phyloP scores from a whole-genome alignment of 2,113 vertebrate species.

The Mormyrus lacerda region DNA sequence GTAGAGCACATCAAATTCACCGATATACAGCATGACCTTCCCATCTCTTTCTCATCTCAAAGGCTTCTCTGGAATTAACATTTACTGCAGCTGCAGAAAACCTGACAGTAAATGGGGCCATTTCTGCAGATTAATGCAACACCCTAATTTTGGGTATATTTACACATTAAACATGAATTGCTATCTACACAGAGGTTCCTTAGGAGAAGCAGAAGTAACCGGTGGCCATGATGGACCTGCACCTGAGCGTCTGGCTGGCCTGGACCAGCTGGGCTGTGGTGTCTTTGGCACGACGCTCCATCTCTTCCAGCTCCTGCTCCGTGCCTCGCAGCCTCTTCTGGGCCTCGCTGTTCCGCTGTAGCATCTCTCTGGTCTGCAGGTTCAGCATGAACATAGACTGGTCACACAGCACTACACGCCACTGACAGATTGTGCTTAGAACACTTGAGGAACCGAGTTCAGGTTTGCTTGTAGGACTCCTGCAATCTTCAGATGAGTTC shows the following conservation, averaged over 20 bases:
- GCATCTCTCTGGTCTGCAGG: constrained; percentile 56
- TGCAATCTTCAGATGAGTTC: neutral
- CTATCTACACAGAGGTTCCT: neutral
- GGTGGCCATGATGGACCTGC: neutral
- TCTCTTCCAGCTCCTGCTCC: constrained; percentile 62
- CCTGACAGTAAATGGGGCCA: neutral
- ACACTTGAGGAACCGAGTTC: neutral
- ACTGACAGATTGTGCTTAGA: neutral
- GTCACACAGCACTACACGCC: neutral
- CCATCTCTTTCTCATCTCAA: constrained; percentile 52
- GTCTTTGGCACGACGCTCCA: constrained; percentile 64
- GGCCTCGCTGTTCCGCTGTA: constrained; percentile 54
- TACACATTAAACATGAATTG: neutral
- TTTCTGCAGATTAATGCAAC: neutral
- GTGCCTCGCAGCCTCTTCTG: constrained; percentile 50
- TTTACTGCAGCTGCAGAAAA: neutral
- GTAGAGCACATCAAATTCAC: neutral
- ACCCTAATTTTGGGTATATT: neutral
- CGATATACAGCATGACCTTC: constrained; percentile 24
- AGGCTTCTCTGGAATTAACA: neutral
- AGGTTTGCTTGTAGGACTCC: neutral
- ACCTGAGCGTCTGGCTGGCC: constrained; percentile 71
- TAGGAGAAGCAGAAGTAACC: neutral
- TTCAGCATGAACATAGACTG: neutral
- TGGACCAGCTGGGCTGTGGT: constrained; percentile 60